Base-by-base conservation (phyloP, 2,888 invertebrate genomes). In the Drosophila anomalipes region DNA sequence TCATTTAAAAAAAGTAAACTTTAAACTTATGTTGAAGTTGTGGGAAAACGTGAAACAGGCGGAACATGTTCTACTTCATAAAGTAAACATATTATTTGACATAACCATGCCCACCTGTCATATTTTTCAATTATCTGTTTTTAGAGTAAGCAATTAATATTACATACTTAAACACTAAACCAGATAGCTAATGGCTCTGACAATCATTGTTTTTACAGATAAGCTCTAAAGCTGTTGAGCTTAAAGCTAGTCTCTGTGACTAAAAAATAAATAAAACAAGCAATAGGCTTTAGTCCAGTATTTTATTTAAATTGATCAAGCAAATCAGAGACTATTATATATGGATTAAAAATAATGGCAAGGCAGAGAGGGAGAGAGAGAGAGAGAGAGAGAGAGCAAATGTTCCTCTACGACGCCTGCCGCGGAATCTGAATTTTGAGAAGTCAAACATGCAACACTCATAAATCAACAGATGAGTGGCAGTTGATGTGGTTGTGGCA, bases 401-500 rank as follows among this genome's bases (percentile, higher is more conserved):
- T 26, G 19, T 19, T 22, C 47, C 4, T 44, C 56, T 33, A 22
- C 68, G 88, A 83, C 90, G 90, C 87, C 90, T 82, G 57, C 16
- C 59, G 70, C 70, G 60, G 66, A 77, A 73, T 70, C 59, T 62
- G 69, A 63, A 47, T 65, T 62, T 62, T 58, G 56, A 37, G 41
- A 35, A 44, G 10, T 30, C 54, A 41, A 61, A 67, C 72, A 52
- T 51, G 60, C 65, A 33, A 56, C 54, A 75, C 64, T 66, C 76
- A 85, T 84, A 84, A 84, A 84, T 84, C 84, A 86, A 75, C 64
- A 69, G 26, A 51, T 53, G 57, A 56, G 57, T 61, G 67, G 67
- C 77, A 61, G 57, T 66, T 58, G 65, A 51, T 60, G 63, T 72
- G 61, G 62, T 66, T 49, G 74, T 53, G 39, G 74, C 62, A 54